phyloP scores from a whole-genome alignment of 2,113 vertebrate species.

The Patagioenas fasciata region DNA sequence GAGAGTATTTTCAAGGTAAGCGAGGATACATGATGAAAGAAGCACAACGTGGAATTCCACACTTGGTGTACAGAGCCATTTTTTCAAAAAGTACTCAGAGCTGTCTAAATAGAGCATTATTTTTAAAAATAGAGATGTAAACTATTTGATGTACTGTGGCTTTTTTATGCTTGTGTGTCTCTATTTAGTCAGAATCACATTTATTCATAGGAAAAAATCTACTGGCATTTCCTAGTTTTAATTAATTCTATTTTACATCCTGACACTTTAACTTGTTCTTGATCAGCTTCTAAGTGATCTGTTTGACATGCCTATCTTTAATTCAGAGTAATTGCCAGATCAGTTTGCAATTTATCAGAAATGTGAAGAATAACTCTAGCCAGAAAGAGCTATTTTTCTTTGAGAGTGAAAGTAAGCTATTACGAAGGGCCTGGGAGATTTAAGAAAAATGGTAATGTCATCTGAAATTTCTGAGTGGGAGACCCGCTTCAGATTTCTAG shows the following conservation, averaged over 20 bases:
- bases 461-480: background rate
- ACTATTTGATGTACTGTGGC: background rate
- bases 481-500: background rate
- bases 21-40: background rate
- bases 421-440: background rate
- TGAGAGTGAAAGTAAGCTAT: background rate
- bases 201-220: background rate
- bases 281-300: constrained; percentile 59
- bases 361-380: constrained; percentile 11
- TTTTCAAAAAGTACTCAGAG: background rate
- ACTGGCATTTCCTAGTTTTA: constrained; percentile 27
- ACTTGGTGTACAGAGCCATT: background rate
- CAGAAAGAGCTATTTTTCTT: constrained; percentile 45
- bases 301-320: constrained; percentile 60
- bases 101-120: background rate
- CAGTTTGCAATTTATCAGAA: constrained; percentile 49
- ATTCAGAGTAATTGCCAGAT: constrained; percentile 44
- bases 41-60: background rate
- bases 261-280: constrained; percentile 53
- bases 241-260: constrained; percentile 56
- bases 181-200: background rate
- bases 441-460: constrained; percentile 31
- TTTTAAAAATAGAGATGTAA: background rate
- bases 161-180: background rate
- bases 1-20: background rate